Conservation (phyloP, 2,888 invertebrate species). For the Lasiommata megera region DNA sequence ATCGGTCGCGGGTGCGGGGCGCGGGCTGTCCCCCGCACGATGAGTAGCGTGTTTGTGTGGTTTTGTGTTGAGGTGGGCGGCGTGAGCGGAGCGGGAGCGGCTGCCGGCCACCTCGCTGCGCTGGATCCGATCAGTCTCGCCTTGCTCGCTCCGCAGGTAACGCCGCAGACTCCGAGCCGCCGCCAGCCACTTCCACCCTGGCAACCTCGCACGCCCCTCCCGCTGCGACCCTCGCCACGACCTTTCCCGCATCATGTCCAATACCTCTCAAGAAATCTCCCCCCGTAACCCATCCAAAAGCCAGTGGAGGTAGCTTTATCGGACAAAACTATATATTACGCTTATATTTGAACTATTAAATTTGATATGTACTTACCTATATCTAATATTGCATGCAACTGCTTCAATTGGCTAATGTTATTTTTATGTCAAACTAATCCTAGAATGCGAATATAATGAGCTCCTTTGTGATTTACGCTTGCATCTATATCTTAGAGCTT, state of each 20-base stretch:
- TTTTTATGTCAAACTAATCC: slow-evolving; percentile 12
- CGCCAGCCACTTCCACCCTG: slow-evolving; percentile 41
- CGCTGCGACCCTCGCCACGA: slow-evolving; percentile 32
- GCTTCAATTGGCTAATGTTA: slow-evolving; percentile 56
- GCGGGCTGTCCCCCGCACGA: slow-evolving; percentile 64
- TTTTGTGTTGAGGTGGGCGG: slow-evolving; percentile 83
- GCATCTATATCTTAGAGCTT: slow-evolving; percentile 15
- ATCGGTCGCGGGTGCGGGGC: slow-evolving; percentile 40
- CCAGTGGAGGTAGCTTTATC: slow-evolving; percentile 66
- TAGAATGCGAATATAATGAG: slow-evolving; percentile 31
- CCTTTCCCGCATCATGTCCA: slow-evolving; percentile 14
- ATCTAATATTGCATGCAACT: slow-evolving; percentile 59
- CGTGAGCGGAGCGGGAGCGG: slow-evolving; percentile 79
- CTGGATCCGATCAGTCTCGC: slow-evolving; percentile 81
- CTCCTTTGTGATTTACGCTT: slow-evolving; percentile 30
- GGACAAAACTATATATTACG: slow-evolving; percentile 64
- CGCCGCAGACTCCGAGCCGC: slow-evolving; percentile 45
- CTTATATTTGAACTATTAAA: slow-evolving; percentile 45
- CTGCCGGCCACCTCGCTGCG: slow-evolving; percentile 80
- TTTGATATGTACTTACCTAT: slow-evolving; percentile 53
- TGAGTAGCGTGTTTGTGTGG: slow-evolving; percentile 80
- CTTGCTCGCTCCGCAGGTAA: slow-evolving; percentile 80
- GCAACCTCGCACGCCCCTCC: slow-evolving; percentile 30
- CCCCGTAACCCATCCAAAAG: slow-evolving; percentile 50
- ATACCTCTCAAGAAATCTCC: slow-evolving; percentile 25